Conservation (phyloP, 2,888 invertebrate species). For the Stenodema calcarata region DNA sequence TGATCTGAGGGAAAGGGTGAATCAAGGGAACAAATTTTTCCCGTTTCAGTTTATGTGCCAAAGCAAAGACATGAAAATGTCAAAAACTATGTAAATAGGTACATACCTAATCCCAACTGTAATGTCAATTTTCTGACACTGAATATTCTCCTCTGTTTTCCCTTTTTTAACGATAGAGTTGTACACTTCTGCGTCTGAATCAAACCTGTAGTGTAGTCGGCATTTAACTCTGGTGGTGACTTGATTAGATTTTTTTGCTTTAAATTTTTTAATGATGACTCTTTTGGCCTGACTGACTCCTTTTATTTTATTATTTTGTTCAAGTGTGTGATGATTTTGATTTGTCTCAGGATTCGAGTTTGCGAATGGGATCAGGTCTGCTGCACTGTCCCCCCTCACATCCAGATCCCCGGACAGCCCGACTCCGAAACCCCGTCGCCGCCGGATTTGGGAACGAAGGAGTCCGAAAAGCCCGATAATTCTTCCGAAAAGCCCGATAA, state of each 20-base stretch:
- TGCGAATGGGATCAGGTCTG: background rate
- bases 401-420: background rate
- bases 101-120: too few species aligned
- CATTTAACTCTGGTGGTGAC: slow-evolving; percentile 7
- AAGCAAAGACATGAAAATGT: too few species aligned
- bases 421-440: background rate
- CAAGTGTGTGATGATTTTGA: too few species aligned
- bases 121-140: too few species aligned
- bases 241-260: background rate
- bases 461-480: background rate
- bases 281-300: slow-evolving; percentile 2
- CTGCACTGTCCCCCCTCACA: background rate
- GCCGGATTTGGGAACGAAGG: background rate
- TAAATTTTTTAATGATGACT: background rate
- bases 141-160: too few species aligned
- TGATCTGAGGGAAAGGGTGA: too few species aligned
- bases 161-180: too few species aligned
- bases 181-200: background rate
- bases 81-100: too few species aligned
- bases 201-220: background rate
- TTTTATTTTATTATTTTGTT: too few species aligned
- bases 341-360: background rate
- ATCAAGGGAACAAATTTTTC: too few species aligned
- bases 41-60: too few species aligned
- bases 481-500: background rate